A percentile compares a stretch with the other conserved stretches of the same genome.
phyloP scores from a whole-genome alignment of 2,113 vertebrate species.

The Macrotis lagotis region DNA sequence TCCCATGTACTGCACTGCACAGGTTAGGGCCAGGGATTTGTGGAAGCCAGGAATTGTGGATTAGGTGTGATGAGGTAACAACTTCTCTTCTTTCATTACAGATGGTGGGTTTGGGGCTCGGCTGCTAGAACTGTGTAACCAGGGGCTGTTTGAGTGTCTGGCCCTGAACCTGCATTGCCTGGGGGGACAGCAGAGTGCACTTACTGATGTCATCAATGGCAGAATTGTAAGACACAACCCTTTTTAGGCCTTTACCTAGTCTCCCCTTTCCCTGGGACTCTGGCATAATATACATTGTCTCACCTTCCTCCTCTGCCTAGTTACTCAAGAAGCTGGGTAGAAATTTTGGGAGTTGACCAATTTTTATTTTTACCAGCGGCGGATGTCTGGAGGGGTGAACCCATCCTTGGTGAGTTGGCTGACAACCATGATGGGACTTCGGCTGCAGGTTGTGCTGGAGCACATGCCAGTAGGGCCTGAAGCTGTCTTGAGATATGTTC shows the following conservation, averaged over 20 bases:
- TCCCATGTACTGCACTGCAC: conserved; percentile 91
- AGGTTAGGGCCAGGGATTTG: conserved; percentile 78
- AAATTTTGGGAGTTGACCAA: not conserved
- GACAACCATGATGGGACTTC: conserved; percentile 95
- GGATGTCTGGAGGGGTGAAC: conserved; percentile 93
- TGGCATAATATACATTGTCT: not conserved
- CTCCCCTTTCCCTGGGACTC: not conserved
- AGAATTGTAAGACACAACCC: conserved; percentile 86
- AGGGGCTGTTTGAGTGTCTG: conserved; percentile 92
- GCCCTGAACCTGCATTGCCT: conserved; percentile 93
- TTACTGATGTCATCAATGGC: conserved; percentile 93
- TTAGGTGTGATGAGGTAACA: not conserved
- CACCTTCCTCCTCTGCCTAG: not conserved
- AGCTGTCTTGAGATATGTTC: conserved; percentile 89
- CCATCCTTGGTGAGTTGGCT: conserved; percentile 94
- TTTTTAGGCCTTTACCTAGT: not conserved
- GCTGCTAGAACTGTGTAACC: conserved; percentile 92
- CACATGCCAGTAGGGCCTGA: conserved; percentile 91
- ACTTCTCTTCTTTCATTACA: conserved; percentile 26
- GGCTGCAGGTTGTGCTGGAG: conserved; percentile 92
- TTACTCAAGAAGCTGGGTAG: not conserved
- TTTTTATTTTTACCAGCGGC: conserved; percentile 82
- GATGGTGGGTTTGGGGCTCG: conserved; percentile 90
- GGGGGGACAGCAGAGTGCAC: conserved; percentile 90
- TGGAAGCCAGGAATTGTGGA: not conserved